Evolutionary conservation across 1,140 invertebrate species (phyloP).

Genomic region (Stenopsyche tienmushanensis): DNA sequence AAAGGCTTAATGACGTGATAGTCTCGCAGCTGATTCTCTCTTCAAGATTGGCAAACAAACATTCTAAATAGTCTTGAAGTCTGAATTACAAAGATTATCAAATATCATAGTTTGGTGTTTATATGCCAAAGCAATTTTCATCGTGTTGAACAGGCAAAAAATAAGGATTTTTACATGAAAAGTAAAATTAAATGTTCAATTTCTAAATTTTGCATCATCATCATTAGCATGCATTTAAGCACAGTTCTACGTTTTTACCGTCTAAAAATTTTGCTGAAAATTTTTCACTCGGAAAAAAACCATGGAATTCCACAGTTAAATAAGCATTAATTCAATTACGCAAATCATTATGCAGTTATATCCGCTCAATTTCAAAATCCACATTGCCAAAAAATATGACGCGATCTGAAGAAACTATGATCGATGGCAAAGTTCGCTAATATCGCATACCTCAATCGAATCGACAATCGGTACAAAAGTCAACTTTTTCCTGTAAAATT

Average conservation of each 20-base stretch:
- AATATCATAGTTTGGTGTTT: too few species aligned
- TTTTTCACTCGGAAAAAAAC: neutral
- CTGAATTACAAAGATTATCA: too few species aligned
- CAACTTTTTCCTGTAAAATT: too few species aligned
- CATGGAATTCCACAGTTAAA: neutral
- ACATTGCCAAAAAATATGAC: neutral
- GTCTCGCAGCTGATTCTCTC: too few species aligned
- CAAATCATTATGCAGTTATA: neutral
- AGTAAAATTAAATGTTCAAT: too few species aligned
- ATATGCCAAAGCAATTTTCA: too few species aligned
- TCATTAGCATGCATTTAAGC: neutral
- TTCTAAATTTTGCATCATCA: neutral
- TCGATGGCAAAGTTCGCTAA: neutral
- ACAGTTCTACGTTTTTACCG: neutral
- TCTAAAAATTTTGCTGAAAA: neutral
- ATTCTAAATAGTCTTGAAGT: too few species aligned
- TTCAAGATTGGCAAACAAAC: too few species aligned
- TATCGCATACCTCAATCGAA: neutral
- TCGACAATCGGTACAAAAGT: neutral
- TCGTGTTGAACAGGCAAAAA: too few species aligned
- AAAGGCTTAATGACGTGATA: too few species aligned
- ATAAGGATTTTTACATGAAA: too few species aligned
- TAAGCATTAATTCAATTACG: neutral
- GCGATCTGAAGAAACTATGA: neutral
- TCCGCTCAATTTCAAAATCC: neutral